Conservation (phyloP, 2,797 vertebrate species). For the Sphenopsis melanotis region DNA sequence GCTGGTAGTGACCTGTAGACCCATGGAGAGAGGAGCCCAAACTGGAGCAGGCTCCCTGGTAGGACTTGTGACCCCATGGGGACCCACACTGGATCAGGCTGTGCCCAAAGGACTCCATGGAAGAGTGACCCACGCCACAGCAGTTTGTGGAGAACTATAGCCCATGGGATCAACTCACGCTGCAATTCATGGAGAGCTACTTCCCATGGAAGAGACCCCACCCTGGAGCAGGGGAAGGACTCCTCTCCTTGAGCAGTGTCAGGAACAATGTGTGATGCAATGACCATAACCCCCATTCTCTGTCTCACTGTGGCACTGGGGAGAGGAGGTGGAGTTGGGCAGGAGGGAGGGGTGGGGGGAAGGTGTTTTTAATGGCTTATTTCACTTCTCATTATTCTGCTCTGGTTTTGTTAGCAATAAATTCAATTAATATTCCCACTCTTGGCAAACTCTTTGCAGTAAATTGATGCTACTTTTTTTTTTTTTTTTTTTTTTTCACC, state of each 20-base stretch:
- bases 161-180: accelerated
- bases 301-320: accelerated
- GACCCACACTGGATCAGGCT: accelerated
- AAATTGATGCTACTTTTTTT: not conserved
- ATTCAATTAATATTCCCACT: not conserved
- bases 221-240: not conserved
- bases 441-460: not conserved
- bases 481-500: not conserved
- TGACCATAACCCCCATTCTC: too few species aligned
- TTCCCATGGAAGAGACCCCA: not conserved
- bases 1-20: accelerated
- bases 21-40: not conserved
- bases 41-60: not conserved
- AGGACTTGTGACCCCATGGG: not conserved
- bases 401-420: not conserved
- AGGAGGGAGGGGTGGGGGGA: accelerated
- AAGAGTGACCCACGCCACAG: accelerated
- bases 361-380: not conserved
- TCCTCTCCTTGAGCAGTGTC: not conserved
- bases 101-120: accelerated
- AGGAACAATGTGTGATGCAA: accelerated
- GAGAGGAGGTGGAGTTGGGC: too few species aligned
- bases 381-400: not conserved
- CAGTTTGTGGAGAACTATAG: not conserved
- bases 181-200: not conserved